phyloP scores from a whole-genome alignment of 2,797 vertebrate genomes.

The Propithecus perrieri region DNA sequence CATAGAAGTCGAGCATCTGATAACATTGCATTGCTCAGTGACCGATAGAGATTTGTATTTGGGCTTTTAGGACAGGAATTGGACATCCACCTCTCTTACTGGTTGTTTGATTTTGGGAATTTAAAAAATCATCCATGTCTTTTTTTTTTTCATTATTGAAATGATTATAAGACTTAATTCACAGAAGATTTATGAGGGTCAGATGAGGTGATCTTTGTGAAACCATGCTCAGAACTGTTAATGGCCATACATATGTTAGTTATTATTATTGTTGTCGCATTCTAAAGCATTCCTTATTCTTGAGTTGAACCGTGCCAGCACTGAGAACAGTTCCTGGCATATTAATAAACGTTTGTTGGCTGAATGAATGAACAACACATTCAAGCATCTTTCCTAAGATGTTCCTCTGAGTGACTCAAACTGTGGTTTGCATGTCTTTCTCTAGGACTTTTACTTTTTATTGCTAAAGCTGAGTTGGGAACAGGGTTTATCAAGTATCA shows the following conservation, averaged over 20 bases:
- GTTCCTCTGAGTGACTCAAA: constrained; percentile 37
- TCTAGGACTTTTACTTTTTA: constrained; percentile 28
- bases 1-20: not conserved
- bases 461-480: constrained; percentile 33
- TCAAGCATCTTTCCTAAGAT: constrained; percentile 43
- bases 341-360: constrained; percentile 45
- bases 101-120: constrained; percentile 4
- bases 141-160: constrained; percentile 2
- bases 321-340: constrained; percentile 42
- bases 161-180: constrained; percentile 7
- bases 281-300: not conserved
- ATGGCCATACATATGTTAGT: not conserved
- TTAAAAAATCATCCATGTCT: not conserved
- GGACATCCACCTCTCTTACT: not conserved
- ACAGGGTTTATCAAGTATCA: constrained; percentile 39
- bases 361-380: constrained; percentile 13
- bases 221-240: not conserved
- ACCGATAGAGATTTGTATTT: not conserved
- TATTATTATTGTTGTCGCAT: constrained; percentile 6
- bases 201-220: not conserved
- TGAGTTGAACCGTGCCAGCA: not conserved
- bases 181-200: not conserved
- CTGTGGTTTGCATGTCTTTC: not conserved
- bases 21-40: not conserved
- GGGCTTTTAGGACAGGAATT: not conserved